Evolutionary conservation across 2,888 invertebrate species (phyloP), one percentile per base, ranked within the genome.

Genomic region (Brachypterus glaber): DNA sequence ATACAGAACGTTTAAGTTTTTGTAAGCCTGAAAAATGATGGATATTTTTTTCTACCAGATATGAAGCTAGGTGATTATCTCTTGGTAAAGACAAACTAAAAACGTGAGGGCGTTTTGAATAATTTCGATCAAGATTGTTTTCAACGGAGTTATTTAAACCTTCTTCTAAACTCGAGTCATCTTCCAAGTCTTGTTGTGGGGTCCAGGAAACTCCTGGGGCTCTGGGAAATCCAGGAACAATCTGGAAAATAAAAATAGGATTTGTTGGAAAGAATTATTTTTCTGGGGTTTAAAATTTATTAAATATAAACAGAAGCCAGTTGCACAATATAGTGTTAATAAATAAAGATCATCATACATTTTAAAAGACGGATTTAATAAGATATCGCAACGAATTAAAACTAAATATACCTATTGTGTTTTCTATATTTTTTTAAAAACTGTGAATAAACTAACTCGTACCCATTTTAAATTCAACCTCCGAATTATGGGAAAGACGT

Each of bases 101-200:
- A 9, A 82, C 75, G 52, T 80, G 81, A 0, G 74, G 71, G 2
- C 55, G 54, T 31, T 45, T 46, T 9, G 35, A 32, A 7, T 39
- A 39, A 17, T 37, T 37, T 16, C 32, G 36, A 4, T 33, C 14
- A 34, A 34, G 44, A 35, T 41, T 37, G 35, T 26, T n/a, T 45
- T 46, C 34, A 51, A 40, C 32, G 33, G 50, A 50, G 12, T 50
- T 54, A 30, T 45, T 49, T 33, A 49, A 43, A 21, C 54, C 54
- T 37, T 64, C 64, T 34, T 64, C 63, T 25, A 58, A 54, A 43
- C 63, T 63, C 4, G 64, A 63, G 46, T 64, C 64, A 17, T 63
- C 62, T 24, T 74, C 79, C n/a, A 89, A 70, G 61, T 89, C 89
- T 59, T 88, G 87, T 53, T 88, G 85, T 0, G 89, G 88, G 0